Conservation (phyloP, 2,888 invertebrate genomes). For the Caradrina clavipalpis region DNA sequence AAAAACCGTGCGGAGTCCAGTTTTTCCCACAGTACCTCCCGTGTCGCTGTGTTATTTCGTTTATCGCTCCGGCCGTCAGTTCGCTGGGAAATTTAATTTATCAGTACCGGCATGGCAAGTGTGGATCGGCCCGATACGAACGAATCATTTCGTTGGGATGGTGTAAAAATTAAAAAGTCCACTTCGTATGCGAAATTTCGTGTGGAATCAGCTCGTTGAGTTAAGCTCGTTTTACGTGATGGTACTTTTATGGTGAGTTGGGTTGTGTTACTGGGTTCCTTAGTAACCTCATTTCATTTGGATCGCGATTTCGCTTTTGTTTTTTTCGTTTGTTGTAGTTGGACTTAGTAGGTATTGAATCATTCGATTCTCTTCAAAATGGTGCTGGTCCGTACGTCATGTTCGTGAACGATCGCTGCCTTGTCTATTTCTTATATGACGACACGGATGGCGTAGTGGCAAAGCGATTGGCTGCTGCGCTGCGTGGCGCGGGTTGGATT, state of each 20-base stretch:
- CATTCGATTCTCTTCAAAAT: no score
- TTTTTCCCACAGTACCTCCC: constrained; percentile 44
- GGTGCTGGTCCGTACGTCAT: no score
- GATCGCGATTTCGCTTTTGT: neutral
- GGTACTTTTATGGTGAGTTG: constrained; percentile 13
- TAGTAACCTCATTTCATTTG: neutral
- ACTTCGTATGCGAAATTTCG: constrained; percentile 35
- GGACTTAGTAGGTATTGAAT: no score
- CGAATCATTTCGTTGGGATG: constrained; percentile 60
- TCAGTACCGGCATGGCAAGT: constrained; percentile 67
- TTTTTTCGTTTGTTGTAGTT: neutral
- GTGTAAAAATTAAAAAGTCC: constrained; percentile 43
- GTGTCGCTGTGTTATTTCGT: constrained; percentile 61
- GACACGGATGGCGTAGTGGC: no score
- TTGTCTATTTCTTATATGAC: no score
- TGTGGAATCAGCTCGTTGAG: constrained; percentile 26
- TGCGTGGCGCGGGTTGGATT: no score
- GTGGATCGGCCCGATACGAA: constrained; percentile 61
- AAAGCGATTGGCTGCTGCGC: no score
- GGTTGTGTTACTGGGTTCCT: neutral
- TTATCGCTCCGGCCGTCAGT: constrained; percentile 70
- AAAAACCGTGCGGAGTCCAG: constrained; percentile 37
- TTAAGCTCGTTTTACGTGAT: constrained; percentile 13
- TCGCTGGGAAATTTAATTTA: constrained; percentile 77
- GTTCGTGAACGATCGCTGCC: no score